phyloP scores from a whole-genome alignment of 1,140 invertebrate species.

The Apis dorsata region DNA sequence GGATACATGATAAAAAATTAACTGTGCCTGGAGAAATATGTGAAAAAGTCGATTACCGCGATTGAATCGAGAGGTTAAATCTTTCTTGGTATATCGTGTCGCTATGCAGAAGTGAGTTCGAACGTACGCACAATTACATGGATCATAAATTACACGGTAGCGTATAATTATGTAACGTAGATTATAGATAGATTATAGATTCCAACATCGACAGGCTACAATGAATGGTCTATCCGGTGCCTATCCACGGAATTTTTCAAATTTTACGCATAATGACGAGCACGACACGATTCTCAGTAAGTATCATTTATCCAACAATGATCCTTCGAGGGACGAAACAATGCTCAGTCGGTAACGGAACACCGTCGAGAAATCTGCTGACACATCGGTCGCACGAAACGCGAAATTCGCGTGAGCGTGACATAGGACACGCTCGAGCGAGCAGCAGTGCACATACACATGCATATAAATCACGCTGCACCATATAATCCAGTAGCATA shows the following conservation, averaged over 20 bases:
- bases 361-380: conserved; percentile 17
- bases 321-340: conserved; percentile 13
- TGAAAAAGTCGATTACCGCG: not conserved
- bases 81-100: not conserved
- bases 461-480: conserved; percentile 41
- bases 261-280: conserved; percentile 26
- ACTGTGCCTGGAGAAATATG: too few relatives aligned
- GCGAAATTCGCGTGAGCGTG: conserved; percentile 43
- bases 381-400: conserved; percentile 1
- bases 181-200: conserved; percentile 50
- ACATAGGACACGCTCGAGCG: conserved; percentile 42
- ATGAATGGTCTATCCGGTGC: not conserved
- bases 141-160: conserved; percentile 38
- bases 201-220: conserved; percentile 13
- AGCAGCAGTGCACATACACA: not conserved
- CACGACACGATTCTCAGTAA: not conserved
- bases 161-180: conserved; percentile 46
- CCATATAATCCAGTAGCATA: conserved; percentile 52
- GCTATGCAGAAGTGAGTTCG: not conserved
- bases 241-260: conserved; percentile 3
- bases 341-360: conserved; percentile 37
- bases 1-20: not conserved
- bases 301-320: conserved; percentile 2
- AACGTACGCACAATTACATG: not conserved
- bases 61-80: conserved; percentile 13